Base-by-base conservation (phyloP, 2,888 invertebrate genomes). In the Eledona agricola region DNA sequence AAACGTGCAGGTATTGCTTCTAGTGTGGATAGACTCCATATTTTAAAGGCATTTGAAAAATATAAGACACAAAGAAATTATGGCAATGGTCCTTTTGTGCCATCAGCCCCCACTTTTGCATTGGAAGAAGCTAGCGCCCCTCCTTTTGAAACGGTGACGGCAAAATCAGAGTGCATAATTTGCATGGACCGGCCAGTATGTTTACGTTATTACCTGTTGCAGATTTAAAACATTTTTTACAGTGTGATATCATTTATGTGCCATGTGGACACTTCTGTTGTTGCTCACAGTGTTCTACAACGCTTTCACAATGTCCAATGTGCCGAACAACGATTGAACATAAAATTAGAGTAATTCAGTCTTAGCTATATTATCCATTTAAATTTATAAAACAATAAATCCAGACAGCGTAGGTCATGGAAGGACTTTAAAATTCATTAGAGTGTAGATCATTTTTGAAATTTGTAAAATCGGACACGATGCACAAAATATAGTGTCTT, bases 211-310 rank as follows among this genome's bases (percentile, higher is more conserved):
- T 20, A 20, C 23, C 15, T 26, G n/a, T 46, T 32, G 11, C 17
- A 29, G 20, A n/a, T 28, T 32, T 13, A 4, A 28, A 47, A 15
- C 2, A 12, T 37, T 34, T 43, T 46, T 51, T 40, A 5, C 78
- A 88, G 88, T 86, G 86, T 62, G 84, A 86, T 73, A 81, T 91
- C 38, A 87, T 93, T 67, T 92, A 91, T 79, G 82, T 93, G 64
- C 90, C 90, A 45, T 93, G 93, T 72, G 93, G 93, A 46, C 93
- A 94, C 75, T 83, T 92, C 70, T 93, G 93, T 71, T 88, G 88
- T 71, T 94, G 93, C 75, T 75, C 80, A 38, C 72, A 74, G 37
- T 94, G 93, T 77, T 83, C 88, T 34, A 72, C 70, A 6, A 77
- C 82, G 12, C 76, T 89, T 49, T 71, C 74, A 1, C 78, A 77